phyloP scores from a whole-genome alignment of 2,888 invertebrate species.

The Drosophila neutralis region DNA sequence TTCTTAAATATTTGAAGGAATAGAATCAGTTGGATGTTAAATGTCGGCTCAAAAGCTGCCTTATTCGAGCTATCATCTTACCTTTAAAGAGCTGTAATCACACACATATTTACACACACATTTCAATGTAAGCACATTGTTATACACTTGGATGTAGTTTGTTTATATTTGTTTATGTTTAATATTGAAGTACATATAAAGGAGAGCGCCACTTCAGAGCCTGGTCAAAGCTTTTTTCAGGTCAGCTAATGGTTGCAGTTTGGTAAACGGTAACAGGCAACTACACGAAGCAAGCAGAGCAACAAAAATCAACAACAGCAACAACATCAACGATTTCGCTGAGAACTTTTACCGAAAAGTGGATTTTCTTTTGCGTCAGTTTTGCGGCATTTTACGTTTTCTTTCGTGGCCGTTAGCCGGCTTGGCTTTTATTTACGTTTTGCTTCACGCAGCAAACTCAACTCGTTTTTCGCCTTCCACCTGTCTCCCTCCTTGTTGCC shows the following conservation, averaged over 20 bases:
- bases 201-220: slow-evolving; percentile 50
- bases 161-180: slow-evolving; percentile 73
- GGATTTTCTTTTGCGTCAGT: slow-evolving; percentile 75
- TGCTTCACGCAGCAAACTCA: slow-evolving; percentile 58
- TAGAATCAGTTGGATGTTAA: neutral
- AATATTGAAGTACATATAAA: slow-evolving; percentile 70
- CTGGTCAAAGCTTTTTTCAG: slow-evolving; percentile 58
- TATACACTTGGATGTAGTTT: slow-evolving; percentile 66
- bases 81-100: slow-evolving; percentile 38
- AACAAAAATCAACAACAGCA: slow-evolving; percentile 22
- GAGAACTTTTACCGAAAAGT: slow-evolving; percentile 75
- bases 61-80: slow-evolving; percentile 34
- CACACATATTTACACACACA: slow-evolving; percentile 21
- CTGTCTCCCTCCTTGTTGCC: neutral
- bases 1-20: neutral
- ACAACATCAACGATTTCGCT: slow-evolving; percentile 30
- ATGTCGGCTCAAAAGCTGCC: neutral
- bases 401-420: slow-evolving; percentile 58
- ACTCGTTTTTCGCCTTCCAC: slow-evolving; percentile 33
- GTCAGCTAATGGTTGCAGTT: slow-evolving; percentile 75
- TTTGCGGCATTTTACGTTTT: slow-evolving; percentile 76
- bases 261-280: slow-evolving; percentile 48
- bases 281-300: neutral
- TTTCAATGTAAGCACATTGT: slow-evolving; percentile 28
- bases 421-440: slow-evolving; percentile 68